Conservation (phyloP, 2,888 invertebrate species). For the Linyphia triangularis region DNA sequence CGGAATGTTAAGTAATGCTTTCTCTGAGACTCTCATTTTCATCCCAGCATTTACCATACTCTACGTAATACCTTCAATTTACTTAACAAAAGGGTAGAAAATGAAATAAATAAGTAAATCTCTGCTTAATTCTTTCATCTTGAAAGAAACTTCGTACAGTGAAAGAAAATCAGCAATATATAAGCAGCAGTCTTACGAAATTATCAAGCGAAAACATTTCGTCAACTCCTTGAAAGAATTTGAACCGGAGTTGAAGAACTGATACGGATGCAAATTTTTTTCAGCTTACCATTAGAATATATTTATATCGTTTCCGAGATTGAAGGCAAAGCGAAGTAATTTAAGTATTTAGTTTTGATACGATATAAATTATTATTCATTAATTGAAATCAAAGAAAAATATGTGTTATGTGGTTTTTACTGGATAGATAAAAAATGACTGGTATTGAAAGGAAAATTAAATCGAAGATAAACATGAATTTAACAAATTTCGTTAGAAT, state of each 20-base stretch:
- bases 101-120: conserved; percentile 52
- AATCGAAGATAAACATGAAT: too few species aligned
- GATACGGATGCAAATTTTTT: conserved; percentile 55
- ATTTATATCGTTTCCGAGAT: conserved; percentile 14
- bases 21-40: conserved; percentile 40
- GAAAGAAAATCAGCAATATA: conserved; percentile 68
- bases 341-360: too few species aligned
- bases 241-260: conserved; percentile 49
- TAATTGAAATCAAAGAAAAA: too few species aligned
- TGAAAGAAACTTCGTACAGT: conserved; percentile 3
- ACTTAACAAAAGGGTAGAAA: conserved; percentile 27
- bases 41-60: not conserved
- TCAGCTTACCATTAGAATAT: not conserved
- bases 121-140: conserved; percentile 51
- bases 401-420: too few species aligned
- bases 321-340: not conserved
- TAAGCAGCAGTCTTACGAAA: conserved; percentile 66
- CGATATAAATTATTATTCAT: too few species aligned
- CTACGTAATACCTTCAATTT: conserved; percentile 8
- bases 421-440: too few species aligned
- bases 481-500: too few species aligned
- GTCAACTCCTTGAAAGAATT: conserved; percentile 51
- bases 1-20: not conserved
- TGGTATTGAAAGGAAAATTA: too few species aligned
- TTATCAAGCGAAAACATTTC: conserved; percentile 66